Base-by-base conservation (phyloP, 2,888 invertebrate genomes). In the Dendrolimus pini region DNA sequence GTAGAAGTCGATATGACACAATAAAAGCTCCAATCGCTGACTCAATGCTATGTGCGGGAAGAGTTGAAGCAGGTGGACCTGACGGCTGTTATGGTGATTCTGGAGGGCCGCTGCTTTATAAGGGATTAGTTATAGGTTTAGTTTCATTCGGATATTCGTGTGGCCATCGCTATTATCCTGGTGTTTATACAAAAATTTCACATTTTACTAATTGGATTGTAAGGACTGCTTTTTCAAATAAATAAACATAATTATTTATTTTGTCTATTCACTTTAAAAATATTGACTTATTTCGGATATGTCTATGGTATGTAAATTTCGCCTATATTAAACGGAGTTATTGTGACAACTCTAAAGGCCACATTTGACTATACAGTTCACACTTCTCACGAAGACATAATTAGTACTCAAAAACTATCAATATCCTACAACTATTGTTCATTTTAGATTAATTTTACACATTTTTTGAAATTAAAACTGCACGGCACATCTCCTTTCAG, bases 1-100 rank as follows among this genome's bases (percentile, higher is more conserved):
- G 89, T 60, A 74, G 72, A 30, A 65, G 68, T 52, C 75, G 85
- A 6, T 89, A 89, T 65, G 74, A 68, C 13, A 77, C 75, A 1
- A 82, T 89, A 3, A 79, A 80, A 7, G 88, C 85, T 1, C 63
- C 77, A 7, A 79, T 90, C 57, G 65, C 79, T 8, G 79, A 83
- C 47, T 82, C 85, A 0, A 90, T 90, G 89, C 64, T 90, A 60
- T 90, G 89, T 57, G 89, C 89, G 6, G 89, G 89, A 6, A 74
- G 72, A 12, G 60, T 85, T 1, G 85, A 89, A 54, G 65, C 75
- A 0, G 86, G 83, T 0, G 88, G 89, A 0, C 77, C 85, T 0
- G 89, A 90, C 52, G 89, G 86, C 0, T 90, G 89, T 65, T 87
- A 82, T 10, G 89, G 89, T 0, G 89, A 90, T 61, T 89, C 89